Percentiles rank a stretch among this genome's conserved stretches.
phyloP scores from a whole-genome alignment of 2,888 invertebrate genomes.

The Lypha dubia region DNA sequence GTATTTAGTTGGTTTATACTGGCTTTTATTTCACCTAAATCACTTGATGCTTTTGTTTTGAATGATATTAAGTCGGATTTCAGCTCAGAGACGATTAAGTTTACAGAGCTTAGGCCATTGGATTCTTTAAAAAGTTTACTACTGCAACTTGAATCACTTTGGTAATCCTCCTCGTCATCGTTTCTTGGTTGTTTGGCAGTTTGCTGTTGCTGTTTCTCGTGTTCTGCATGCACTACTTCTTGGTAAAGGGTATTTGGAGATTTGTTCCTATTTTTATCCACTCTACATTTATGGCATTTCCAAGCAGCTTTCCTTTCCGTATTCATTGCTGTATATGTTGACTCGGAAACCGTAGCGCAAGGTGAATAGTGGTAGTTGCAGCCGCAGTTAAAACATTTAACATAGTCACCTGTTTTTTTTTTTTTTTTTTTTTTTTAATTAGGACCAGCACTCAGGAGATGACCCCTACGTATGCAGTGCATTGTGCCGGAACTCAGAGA shows the following conservation, averaged over 20 bases:
- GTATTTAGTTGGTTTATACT: no score
- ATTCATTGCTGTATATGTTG: constrained; percentile 1
- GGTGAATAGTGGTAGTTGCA: constrained; percentile 23
- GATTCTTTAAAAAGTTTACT: not conserved
- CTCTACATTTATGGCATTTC: constrained; percentile 23
- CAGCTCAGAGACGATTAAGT: no score
- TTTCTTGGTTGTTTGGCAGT: not conserved
- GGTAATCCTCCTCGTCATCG: not conserved
- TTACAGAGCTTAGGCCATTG: not conserved
- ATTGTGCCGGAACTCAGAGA: no score
- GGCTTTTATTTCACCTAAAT: no score
- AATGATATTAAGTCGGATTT: no score
- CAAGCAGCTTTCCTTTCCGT: constrained; percentile 17
- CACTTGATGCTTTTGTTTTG: no score
- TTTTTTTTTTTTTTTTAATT: no score
- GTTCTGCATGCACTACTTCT: not conserved
- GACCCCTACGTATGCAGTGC: no score
- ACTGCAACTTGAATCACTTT: not conserved
- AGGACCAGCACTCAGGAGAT: no score
- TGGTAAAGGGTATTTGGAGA: not conserved
- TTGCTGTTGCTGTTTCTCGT: not conserved
- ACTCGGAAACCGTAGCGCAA: constrained; percentile 28
- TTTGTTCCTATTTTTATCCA: not conserved
- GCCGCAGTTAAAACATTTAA: not conserved
- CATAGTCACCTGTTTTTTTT: constrained; percentile 7